These are phyloP conservation scores for Pinna nobilis DNA, from an alignment of 1,140 invertebrate species.

Conservation along the genomic window DNA sequence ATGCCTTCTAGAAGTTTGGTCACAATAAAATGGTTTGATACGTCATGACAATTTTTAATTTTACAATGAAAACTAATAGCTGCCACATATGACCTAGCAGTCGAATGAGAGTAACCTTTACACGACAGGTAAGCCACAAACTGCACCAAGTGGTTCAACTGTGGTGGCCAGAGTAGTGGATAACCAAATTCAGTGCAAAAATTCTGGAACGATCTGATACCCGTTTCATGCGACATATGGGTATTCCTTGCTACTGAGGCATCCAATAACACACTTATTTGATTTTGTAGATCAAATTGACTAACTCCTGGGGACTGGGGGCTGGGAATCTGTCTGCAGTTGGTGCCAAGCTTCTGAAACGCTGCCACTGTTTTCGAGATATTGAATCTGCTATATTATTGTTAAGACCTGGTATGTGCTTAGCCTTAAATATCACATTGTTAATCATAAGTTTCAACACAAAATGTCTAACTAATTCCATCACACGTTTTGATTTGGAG, in stretches of 20 bases:
- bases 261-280: background rate
- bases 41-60: background rate
- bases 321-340: background rate
- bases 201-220: background rate
- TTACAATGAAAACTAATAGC: conserved; percentile 13
- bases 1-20: background rate
- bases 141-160: background rate
- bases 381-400: conserved; percentile 29
- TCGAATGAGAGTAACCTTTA: background rate
- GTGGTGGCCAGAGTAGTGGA: background rate
- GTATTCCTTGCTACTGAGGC: conserved; percentile 2
- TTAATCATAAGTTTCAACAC: conserved; percentile 10
- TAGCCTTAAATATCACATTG: conserved; percentile 23
- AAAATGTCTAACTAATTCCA: conserved; percentile 26
- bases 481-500: conserved; percentile 26
- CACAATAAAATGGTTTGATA: conserved; percentile 6
- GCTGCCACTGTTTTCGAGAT: conserved; percentile 32
- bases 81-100: background rate
- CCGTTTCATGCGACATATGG: background rate
- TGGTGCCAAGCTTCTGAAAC: conserved; percentile 25
- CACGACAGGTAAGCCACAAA: conserved; percentile 18
- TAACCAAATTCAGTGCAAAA: background rate
- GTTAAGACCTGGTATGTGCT: conserved; percentile 6
- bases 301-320: background rate
- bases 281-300: background rate